Percentiles rank a stretch among this genome's conserved stretches.
phyloP scores from a whole-genome alignment of 2,113 vertebrate species.

The Cromileptes altivelis region DNA sequence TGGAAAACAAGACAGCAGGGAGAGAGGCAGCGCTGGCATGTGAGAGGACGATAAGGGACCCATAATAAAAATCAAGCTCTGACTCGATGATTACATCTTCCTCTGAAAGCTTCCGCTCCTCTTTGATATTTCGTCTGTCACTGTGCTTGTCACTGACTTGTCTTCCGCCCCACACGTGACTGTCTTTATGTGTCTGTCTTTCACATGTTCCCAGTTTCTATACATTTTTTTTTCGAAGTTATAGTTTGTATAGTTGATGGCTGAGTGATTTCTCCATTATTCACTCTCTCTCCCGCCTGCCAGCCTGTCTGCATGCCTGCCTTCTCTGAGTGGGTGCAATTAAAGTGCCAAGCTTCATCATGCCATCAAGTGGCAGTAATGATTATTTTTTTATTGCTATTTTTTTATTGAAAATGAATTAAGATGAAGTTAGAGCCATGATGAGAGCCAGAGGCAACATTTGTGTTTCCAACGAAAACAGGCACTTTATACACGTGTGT shows the following conservation, averaged over 20 bases:
- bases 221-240: neutral
- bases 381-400: constrained; percentile 2
- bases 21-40: constrained; percentile 47
- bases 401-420: constrained; percentile 32
- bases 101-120: constrained; percentile 24
- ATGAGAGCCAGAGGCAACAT: neutral
- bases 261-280: constrained; percentile 61
- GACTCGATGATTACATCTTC: constrained; percentile 46
- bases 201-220: constrained; percentile 18
- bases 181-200: constrained; percentile 25
- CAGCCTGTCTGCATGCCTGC: constrained; percentile 46
- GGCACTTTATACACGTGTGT: neutral
- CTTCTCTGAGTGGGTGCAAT: constrained; percentile 70
- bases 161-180: constrained; percentile 6
- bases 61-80: constrained; percentile 34
- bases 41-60: constrained; percentile 37
- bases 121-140: constrained; percentile 28
- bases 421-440: neutral
- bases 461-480: too few relatives aligned
- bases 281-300: constrained; percentile 45
- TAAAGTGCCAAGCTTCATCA: constrained; percentile 61
- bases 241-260: constrained; percentile 4
- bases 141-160: constrained; percentile 29
- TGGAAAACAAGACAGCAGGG: constrained; percentile 38
- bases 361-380: constrained; percentile 54